Conservation (phyloP, 2,113 vertebrate species). For the Daboia siamensis region DNA sequence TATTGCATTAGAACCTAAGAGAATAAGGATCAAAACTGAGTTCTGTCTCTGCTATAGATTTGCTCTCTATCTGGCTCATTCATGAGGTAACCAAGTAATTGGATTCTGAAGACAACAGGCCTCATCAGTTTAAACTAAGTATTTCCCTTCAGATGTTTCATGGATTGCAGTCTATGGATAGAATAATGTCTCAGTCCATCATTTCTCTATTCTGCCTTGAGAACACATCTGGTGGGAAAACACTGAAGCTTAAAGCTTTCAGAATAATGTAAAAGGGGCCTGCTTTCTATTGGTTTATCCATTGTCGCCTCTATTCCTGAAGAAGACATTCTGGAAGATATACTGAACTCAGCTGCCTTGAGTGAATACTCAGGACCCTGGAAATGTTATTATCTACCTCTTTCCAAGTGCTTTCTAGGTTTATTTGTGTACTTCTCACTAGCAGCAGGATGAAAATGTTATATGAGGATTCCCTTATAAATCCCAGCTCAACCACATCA, state of each 20-base stretch:
- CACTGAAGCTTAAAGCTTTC: not conserved
- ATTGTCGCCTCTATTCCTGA: not conserved
- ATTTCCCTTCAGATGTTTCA: constrained; percentile 6
- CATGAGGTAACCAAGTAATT: not conserved
- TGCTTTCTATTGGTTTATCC: not conserved
- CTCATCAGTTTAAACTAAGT: constrained; percentile 3
- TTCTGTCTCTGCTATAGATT: constrained; percentile 10
- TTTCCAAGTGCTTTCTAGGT: not conserved
- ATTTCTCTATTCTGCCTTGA: constrained; percentile 3
- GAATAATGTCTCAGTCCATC: constrained; percentile 5
- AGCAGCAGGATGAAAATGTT: not conserved
- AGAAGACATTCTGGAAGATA: not conserved
- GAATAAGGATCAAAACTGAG: not conserved
- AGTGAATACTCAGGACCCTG: not conserved
- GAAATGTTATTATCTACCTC: not conserved
- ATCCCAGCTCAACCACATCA: not conserved
- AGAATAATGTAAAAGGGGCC: not conserved
- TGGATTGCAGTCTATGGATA: not conserved
- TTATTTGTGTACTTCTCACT: not conserved
- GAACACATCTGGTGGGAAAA: constrained; percentile 2
- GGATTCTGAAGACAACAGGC: constrained; percentile 7
- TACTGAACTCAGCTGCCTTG: not conserved
- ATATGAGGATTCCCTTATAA: not conserved
- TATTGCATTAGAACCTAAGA: not conserved
- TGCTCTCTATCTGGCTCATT: constrained; percentile 1